Evolutionary conservation across 2,797 vertebrate species (phyloP).

Genomic region (Tragelaphus eurycerus): DNA sequence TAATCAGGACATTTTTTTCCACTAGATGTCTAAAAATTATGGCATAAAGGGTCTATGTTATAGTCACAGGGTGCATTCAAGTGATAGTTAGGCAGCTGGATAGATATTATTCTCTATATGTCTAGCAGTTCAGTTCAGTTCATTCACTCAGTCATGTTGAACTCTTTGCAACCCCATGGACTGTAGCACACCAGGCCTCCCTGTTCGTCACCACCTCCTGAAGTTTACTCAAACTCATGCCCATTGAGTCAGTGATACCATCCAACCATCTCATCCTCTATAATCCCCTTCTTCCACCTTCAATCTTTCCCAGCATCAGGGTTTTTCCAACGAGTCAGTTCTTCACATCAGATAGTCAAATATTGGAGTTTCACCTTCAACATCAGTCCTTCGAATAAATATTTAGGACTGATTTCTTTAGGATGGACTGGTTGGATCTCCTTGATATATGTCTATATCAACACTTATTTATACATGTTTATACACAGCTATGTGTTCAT

Average conservation of each 20-base stretch:
- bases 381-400: neutral
- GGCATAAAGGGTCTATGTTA: neutral
- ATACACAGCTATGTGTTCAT: no score
- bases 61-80: neutral
- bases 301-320: neutral
- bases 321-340: neutral
- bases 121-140: neutral
- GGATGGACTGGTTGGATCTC: neutral
- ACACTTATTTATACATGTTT: neutral
- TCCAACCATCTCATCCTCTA: neutral
- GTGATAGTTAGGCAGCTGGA: neutral
- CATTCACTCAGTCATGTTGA: neutral
- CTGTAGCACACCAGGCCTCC: neutral
- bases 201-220: neutral
- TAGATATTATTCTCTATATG: neutral
- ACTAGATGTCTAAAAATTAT: neutral
- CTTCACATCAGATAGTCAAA: neutral
- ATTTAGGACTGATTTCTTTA: neutral
- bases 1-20: neutral
- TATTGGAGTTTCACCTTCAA: neutral
- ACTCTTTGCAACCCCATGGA: neutral
- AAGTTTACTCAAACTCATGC: neutral
- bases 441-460: neutral
- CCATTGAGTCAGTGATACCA: neutral
- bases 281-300: neutral